Evolutionary conservation across 2,888 invertebrate species (phyloP).

Genomic region (Caradrina clavipalpis): DNA sequence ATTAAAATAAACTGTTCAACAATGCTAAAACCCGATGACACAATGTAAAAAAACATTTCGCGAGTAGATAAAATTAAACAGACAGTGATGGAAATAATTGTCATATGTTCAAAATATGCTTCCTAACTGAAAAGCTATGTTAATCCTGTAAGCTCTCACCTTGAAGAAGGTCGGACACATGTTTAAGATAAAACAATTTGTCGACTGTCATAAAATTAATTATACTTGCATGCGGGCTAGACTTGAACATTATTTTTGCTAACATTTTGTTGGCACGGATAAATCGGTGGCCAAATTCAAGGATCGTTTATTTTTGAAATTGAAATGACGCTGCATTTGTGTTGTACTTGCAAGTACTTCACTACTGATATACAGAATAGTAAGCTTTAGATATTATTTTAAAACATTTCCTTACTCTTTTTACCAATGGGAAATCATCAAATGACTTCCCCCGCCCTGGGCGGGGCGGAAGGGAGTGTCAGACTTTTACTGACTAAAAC

Average conservation of each 20-base stretch:
- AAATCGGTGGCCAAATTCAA: slow-evolving; percentile 28
- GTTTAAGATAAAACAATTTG: slow-evolving; percentile 38
- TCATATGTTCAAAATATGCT: slow-evolving; percentile 1
- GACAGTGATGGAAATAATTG: not conserved
- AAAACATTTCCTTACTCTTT: too few relatives aligned
- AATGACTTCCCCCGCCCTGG: too few relatives aligned
- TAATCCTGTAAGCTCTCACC: slow-evolving; percentile 25
- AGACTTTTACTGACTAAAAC: too few relatives aligned
- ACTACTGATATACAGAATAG: not conserved
- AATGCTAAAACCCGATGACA: too few relatives aligned
- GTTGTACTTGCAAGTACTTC: slow-evolving; percentile 11
- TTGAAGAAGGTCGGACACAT: slow-evolving; percentile 38
- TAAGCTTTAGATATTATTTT: too few relatives aligned
- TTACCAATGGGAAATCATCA: too few relatives aligned
- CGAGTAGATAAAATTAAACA: not conserved
- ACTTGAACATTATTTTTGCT: slow-evolving; percentile 15
- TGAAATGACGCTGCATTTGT: slow-evolving; percentile 10
- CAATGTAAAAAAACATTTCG: not conserved
- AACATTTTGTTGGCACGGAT: slow-evolving; percentile 26
- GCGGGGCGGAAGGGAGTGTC: too few relatives aligned
- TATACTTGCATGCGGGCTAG: slow-evolving; percentile 19
- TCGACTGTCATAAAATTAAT: slow-evolving; percentile 40
- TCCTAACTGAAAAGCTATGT: slow-evolving; percentile 1
- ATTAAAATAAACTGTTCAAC: too few relatives aligned
- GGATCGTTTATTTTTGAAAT: slow-evolving; percentile 37